phyloP scores from a whole-genome alignment of 2,888 invertebrate genomes.

The Orthosia incerta region DNA sequence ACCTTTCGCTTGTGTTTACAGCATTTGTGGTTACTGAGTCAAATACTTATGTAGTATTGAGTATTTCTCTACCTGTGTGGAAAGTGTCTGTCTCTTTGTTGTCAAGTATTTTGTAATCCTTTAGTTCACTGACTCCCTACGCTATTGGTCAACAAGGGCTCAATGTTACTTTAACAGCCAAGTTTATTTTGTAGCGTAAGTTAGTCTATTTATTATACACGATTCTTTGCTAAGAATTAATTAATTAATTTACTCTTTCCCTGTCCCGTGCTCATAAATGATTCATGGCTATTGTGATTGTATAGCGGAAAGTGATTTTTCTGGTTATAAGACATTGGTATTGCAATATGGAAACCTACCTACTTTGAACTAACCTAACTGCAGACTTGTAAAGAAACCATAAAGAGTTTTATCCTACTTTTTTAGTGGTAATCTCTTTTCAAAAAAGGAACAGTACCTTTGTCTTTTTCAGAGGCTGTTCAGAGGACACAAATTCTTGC shows the following conservation, averaged over 20 bases:
- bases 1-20: conserved; percentile 43
- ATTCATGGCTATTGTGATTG: not conserved
- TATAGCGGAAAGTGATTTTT: not conserved
- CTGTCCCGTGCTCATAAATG: not conserved
- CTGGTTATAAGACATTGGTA: no score
- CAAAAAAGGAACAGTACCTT: no score
- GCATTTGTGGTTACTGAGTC: conserved; percentile 4
- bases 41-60: conserved; percentile 2
- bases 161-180: not conserved
- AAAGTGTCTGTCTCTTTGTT: not conserved
- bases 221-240: not conserved
- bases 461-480: no score
- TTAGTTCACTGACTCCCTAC: not conserved
- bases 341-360: no score
- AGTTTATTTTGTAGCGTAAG: not conserved
- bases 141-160: not conserved
- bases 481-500: no score
- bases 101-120: not conserved
- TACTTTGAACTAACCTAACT: no score
- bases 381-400: no score
- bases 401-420: no score
- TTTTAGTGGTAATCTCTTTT: no score
- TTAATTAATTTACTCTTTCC: not conserved
- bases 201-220: no score
- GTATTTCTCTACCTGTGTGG: not conserved